Evolutionary conservation across 2,888 invertebrate genomes (phyloP), one percentile per base, ranked within the genome.

Genomic region (Sinotaia quadrata): DNA sequence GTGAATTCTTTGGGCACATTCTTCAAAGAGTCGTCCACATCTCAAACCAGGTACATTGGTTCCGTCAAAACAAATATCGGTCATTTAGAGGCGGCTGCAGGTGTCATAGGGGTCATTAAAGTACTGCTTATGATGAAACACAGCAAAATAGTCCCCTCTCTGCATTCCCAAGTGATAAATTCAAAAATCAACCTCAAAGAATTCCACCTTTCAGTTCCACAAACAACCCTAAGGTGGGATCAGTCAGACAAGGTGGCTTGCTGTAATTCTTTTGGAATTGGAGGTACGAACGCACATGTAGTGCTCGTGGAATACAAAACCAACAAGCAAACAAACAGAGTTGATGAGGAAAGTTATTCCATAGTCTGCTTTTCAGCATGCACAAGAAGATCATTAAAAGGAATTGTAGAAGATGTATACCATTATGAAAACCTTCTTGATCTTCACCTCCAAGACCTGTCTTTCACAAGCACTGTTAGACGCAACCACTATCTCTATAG

Each of bases 21-120:
- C 47, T 78, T 79, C 60, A 47, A 44, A 2, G 10, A 56, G 24
- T n/a, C 62, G 12, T 44, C 54, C 15, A 41, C 44, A 5, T 27
- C 61, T 21, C 47, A 56, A 1, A 27, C 54, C 12, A 56, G 67
- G 10, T 41, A 65, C 27, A 60, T 83, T 8, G 83, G 83, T 2
- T 83, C 83, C 0, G 81, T 81, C 2, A 82, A 82, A 67, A 78
- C 81, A 27, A 83, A 81, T 57, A 80, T 83, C 41, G 83, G 83
- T 5, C 83, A 83, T 56, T 68, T 75, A 24, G 82, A 82, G 61
- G 75, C 81, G 1, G 80, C 79, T 0, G 80, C 83, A 1, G 83
- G 82, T 0, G 76, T 78, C 8, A 80, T 81, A 2, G 78, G 79
- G 0, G 59, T 83, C 0, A 78, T 83, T 33, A 83, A 83, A 56